Evolutionary conservation across 2,888 invertebrate species (phyloP).

Genomic region (Drosophila siamana): DNA sequence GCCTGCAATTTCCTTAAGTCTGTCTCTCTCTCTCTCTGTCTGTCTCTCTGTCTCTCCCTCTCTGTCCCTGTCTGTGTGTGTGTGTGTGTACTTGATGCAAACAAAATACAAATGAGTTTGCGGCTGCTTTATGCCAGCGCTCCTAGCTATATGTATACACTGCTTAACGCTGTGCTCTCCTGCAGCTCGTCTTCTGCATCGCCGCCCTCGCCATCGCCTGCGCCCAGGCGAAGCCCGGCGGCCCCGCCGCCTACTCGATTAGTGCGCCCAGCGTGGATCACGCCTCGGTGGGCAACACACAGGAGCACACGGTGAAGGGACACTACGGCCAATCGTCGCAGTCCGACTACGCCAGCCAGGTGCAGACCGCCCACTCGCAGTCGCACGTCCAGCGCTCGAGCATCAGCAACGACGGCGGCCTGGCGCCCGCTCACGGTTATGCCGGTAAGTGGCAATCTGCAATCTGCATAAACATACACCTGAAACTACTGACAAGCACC

Average conservation of each 20-base stretch:
- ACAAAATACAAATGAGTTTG: conserved; percentile 51
- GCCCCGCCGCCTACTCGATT: conserved; percentile 85
- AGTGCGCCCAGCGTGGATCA: conserved; percentile 85
- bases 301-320: conserved; percentile 85
- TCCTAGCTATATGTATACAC: no score
- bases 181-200: conserved; percentile 82
- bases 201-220: conserved; percentile 82
- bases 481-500: no score
- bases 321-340: conserved; percentile 85
- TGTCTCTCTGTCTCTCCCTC: no score
- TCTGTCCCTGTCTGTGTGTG: not conserved
- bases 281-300: conserved; percentile 84
- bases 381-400: conserved; percentile 85
- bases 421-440: conserved; percentile 77
- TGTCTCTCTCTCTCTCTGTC: not conserved
- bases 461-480: not conserved
- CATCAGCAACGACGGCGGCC: conserved; percentile 84
- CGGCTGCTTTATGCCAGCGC: no score
- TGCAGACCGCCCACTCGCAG: conserved; percentile 85
- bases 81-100: conserved; percentile 27
- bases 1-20: conserved; percentile 70
- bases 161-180: not conserved
- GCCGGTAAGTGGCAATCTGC: conserved; percentile 54
- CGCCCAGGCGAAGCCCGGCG: conserved; percentile 83
- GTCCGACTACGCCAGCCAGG: conserved; percentile 85